Evolutionary conservation across 2,888 invertebrate species (phyloP).

Genomic region (Sthenelais limicola): DNA sequence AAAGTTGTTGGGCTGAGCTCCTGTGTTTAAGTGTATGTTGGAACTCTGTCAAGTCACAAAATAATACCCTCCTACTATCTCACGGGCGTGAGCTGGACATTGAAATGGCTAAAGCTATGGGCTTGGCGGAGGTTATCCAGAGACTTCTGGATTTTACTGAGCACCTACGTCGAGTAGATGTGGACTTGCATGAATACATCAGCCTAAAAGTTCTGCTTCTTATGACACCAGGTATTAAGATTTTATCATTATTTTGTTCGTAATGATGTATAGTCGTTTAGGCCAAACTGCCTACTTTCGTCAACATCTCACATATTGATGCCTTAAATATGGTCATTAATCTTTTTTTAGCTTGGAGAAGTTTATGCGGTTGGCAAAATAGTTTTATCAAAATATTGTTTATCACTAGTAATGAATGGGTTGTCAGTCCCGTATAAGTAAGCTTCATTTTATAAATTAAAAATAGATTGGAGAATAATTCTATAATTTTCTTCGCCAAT

Average conservation of each 20-base stretch:
- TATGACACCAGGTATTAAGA: constrained; percentile 79
- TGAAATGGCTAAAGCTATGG: constrained; percentile 77
- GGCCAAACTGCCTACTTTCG: no score
- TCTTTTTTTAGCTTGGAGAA: no score
- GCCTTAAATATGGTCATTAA: no score
- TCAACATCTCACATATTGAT: no score
- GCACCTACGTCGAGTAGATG: constrained; percentile 88
- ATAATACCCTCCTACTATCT: constrained; percentile 57
- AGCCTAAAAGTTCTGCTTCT: constrained; percentile 95
- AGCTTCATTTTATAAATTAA: no score
- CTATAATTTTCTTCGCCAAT: no score
- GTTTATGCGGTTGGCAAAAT: no score
- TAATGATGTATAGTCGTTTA: no score
- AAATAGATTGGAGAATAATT: no score
- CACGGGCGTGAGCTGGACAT: constrained; percentile 78
- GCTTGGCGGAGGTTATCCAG: constrained; percentile 89
- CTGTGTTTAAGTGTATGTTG: constrained; percentile 75
- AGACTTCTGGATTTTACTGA: constrained; percentile 96
- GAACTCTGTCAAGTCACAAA: constrained; percentile 86
- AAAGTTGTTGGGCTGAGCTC: constrained; percentile 92
- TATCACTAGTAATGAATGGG: no score
- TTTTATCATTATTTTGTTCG: neutral
- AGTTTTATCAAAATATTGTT: no score
- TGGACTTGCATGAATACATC: constrained; percentile 96
- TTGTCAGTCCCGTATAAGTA: no score